A percentile compares a stretch with the other conserved stretches of the same genome.
These are phyloP conservation scores for Listrodromus nycthemerus DNA, from an alignment of 2,888 invertebrate genomes.

Conservation along the genomic window DNA sequence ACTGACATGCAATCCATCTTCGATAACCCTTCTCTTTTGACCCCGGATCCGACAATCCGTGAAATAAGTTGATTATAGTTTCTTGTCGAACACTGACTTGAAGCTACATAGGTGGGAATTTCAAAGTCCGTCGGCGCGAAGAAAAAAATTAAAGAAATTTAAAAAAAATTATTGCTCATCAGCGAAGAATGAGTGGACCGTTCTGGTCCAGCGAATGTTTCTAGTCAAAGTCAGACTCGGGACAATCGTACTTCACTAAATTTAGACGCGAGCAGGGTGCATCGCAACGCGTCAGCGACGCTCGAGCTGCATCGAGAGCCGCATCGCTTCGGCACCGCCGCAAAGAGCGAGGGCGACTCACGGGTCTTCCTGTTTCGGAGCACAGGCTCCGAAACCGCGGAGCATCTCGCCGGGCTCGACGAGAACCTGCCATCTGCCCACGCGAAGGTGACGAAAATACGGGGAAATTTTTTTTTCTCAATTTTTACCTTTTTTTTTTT, in stretches of 20 bases:
- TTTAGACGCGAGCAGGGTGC: conserved; percentile 58
- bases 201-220: conserved; percentile 51
- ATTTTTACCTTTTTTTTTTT: conserved; percentile 2
- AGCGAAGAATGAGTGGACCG: conserved; percentile 50
- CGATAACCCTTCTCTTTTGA: too few species aligned
- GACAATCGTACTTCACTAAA: conserved; percentile 61
- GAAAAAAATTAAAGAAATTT: too few species aligned
- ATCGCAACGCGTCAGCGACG: conserved; percentile 42
- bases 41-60: too few species aligned
- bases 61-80: too few species aligned
- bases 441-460: conserved; percentile 57
- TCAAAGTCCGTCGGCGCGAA: conserved; percentile 9
- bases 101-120: neutral
- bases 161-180: conserved; percentile 13
- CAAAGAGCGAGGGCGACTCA: neutral
- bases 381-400: neutral
- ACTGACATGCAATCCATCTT: too few species aligned
- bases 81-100: too few species aligned
- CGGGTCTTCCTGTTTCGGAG: conserved; percentile 48
- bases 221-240: conserved; percentile 50
- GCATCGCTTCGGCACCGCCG: conserved; percentile 36
- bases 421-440: neutral
- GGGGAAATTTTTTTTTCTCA: neutral
- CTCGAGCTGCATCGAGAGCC: conserved; percentile 2
- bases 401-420: neutral